Evolutionary conservation across 2,113 vertebrate species (phyloP).

Genomic region (Cynocephalus volans): DNA sequence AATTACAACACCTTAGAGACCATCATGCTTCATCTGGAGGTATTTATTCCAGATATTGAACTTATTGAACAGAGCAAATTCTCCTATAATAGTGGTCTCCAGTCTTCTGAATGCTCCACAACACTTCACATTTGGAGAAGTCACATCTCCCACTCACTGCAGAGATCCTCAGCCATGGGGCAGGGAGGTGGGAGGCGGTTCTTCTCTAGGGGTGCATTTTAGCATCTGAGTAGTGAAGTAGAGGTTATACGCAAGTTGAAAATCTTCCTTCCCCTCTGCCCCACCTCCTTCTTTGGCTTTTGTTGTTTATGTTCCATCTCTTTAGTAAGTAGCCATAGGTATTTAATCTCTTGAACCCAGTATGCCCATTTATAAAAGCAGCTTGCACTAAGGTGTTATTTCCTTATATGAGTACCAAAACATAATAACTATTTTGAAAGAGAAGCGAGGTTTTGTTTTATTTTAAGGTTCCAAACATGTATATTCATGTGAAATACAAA

Average conservation of each 20-base stretch:
- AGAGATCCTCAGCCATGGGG: accelerated
- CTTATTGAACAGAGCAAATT: not conserved
- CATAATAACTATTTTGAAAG: slow-evolving; percentile 48
- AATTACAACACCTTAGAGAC: not conserved
- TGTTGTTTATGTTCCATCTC: not conserved
- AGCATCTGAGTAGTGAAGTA: not conserved
- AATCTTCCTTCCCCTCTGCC: not conserved
- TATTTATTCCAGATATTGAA: accelerated
- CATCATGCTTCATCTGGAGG: not conserved
- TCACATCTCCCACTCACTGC: not conserved
- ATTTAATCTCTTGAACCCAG: not conserved
- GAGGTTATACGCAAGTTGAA: not conserved
- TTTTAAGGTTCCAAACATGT: slow-evolving; percentile 16
- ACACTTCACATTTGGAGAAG: not conserved
- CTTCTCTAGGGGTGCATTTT: not conserved
- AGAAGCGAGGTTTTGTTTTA: slow-evolving; percentile 39
- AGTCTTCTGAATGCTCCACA: not conserved
- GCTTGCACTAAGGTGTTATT: not conserved
- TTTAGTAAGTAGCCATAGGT: not conserved
- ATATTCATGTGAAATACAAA: not conserved
- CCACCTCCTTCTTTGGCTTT: not conserved
- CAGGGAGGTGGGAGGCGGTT: not conserved
- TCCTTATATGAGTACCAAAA: slow-evolving; percentile 26
- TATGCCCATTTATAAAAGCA: not conserved
- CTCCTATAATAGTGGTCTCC: not conserved